phyloP scores from a whole-genome alignment of 2,888 invertebrate genomes.

The Belgica antarctica region DNA sequence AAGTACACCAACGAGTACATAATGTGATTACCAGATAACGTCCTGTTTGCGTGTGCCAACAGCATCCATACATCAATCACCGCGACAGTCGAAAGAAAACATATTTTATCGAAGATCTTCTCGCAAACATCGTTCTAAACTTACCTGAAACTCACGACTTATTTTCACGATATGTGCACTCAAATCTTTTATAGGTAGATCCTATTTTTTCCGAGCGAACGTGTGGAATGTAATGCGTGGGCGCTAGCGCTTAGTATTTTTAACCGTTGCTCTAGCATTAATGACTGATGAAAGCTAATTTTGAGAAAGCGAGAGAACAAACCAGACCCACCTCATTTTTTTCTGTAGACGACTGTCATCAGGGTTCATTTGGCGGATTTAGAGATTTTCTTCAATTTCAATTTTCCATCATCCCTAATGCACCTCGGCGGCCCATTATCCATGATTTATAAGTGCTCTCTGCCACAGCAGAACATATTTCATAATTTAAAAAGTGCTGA shows the following conservation, averaged over 20 bases:
- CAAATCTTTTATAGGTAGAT: slow-evolving; percentile 18
- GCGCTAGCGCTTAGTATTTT: slow-evolving; percentile 18
- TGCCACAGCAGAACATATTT: background rate
- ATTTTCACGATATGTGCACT: slow-evolving; percentile 16
- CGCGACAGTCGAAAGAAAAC: no score
- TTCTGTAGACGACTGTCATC: no score
- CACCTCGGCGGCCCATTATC: background rate
- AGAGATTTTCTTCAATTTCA: no score
- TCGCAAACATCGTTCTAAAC: no score
- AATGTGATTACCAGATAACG: no score
- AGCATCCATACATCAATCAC: no score
- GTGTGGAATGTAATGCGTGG: slow-evolving; percentile 39
- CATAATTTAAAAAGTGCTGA: background rate
- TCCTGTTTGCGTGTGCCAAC: no score
- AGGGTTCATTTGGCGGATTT: no score
- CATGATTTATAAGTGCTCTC: background rate
- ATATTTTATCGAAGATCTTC: no score
- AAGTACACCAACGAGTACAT: no score
- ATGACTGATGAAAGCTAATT: slow-evolving; percentile 32
- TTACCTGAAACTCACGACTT: no score
- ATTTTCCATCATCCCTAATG: no score
- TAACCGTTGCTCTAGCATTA: slow-evolving; percentile 15
- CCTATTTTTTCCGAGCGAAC: slow-evolving; percentile 18
- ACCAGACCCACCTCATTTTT: background rate
- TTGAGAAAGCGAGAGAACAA: background rate